Percentiles rank a stretch among this genome's conserved stretches.
Conservation (phyloP, 2,113 vertebrate species). For the Bambusicola thoracicus region DNA sequence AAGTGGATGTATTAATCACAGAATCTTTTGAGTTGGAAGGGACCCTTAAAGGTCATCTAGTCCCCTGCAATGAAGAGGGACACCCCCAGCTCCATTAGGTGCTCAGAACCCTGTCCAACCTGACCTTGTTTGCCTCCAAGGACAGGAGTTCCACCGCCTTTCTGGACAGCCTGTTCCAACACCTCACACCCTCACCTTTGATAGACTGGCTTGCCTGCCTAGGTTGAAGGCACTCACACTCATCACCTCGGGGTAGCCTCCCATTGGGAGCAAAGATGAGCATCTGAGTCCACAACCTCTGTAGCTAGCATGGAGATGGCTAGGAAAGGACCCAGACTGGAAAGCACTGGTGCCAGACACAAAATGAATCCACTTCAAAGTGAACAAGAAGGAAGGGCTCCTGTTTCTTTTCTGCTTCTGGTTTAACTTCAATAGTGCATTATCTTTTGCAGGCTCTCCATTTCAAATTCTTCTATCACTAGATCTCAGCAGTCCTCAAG, state of each 20-base stretch:
- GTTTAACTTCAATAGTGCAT: not conserved
- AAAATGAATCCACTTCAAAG: not conserved
- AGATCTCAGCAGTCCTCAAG: not conserved
- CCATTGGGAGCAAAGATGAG: not conserved
- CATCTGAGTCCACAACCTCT: not conserved
- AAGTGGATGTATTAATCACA: too few relatives aligned
- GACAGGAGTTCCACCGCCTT: too few relatives aligned
- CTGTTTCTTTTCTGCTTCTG: not conserved
- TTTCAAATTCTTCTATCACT: not conserved
- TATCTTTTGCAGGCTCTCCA: not conserved
- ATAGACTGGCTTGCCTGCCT: not conserved
- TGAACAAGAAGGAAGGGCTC: not conserved
- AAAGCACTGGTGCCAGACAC: not conserved
- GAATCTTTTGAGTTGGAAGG: too few relatives aligned
- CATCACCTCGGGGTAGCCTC: not conserved
- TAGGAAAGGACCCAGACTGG: not conserved
- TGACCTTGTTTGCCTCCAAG: too few relatives aligned
- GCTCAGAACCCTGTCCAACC: too few relatives aligned
- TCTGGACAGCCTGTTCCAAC: too few relatives aligned
- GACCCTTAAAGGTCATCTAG: too few relatives aligned
- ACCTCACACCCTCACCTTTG: not conserved
- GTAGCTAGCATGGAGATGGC: fast-evolving
- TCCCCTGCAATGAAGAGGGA: too few relatives aligned
- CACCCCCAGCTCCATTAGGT: too few relatives aligned
- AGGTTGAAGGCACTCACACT: not conserved